Percentiles rank a stretch among this genome's conserved stretches.
phyloP scores from a whole-genome alignment of 2,797 vertebrate species.

The Takifugu rubripes region DNA sequence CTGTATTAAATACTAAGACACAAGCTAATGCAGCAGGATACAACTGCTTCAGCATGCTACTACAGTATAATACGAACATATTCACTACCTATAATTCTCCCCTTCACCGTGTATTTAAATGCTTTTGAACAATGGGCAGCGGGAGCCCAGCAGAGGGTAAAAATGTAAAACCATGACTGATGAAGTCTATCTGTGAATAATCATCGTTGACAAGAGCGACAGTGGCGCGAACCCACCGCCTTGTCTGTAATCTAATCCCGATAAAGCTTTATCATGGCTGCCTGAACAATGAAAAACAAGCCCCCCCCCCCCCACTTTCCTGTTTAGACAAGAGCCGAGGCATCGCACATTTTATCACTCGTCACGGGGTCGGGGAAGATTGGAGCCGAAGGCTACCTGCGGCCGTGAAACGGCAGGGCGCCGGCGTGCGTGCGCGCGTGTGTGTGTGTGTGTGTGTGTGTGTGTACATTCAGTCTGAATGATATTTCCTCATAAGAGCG shows the following conservation, averaged over 20 bases:
- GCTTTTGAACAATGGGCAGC: conserved; percentile 61
- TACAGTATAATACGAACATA: conserved; percentile 73
- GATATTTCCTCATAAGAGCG: conserved; percentile 41
- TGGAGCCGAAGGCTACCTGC: conserved; percentile 23
- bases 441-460: conserved; percentile 6
- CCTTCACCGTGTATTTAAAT: conserved; percentile 69
- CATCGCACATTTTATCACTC: conserved; percentile 29
- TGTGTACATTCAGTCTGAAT: conserved; percentile 51
- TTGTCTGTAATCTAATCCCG: conserved; percentile 40
- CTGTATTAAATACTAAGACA: conserved; percentile 67
- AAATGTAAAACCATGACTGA: conserved; percentile 45
- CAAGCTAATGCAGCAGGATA: conserved; percentile 74
- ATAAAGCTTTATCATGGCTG: conserved; percentile 48
- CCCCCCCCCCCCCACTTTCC: conserved; percentile 8
- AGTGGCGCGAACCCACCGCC: conserved; percentile 18
- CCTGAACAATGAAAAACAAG: conserved; percentile 22
- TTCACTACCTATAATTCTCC: conserved; percentile 68
- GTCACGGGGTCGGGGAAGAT: conserved; percentile 29
- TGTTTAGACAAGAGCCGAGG: conserved; percentile 30
- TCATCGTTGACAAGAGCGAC: conserved; percentile 31
- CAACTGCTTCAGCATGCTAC: conserved; percentile 75
- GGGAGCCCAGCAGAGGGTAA: conserved; percentile 42
- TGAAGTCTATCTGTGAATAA: conserved; percentile 57
- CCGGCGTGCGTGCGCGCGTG: conserved; percentile 7
- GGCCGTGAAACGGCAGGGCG: conserved; percentile 27